Evolutionary conservation across 2,888 invertebrate genomes (phyloP).

Genomic region (Andrena praecox): DNA sequence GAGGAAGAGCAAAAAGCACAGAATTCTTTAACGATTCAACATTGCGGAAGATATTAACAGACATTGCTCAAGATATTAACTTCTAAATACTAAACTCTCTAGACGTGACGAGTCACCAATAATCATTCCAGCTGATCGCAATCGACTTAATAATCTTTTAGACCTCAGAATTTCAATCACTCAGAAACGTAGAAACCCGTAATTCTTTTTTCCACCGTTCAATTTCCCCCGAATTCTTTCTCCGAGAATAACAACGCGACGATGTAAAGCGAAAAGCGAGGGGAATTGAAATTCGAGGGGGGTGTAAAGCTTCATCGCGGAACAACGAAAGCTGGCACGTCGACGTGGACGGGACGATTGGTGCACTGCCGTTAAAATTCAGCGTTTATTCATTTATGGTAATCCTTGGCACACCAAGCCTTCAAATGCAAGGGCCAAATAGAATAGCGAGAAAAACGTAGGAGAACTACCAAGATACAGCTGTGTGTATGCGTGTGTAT

Average conservation of each 20-base stretch:
- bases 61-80: too few species aligned
- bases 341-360: conserved; percentile 30
- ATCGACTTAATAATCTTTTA: neutral
- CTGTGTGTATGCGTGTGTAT: neutral
- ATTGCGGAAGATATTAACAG: too few species aligned
- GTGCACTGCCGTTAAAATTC: conserved; percentile 33
- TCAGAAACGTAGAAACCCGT: neutral
- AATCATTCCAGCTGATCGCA: too few species aligned
- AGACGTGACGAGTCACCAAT: too few species aligned
- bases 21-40: too few species aligned
- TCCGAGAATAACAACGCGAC: conserved; percentile 2
- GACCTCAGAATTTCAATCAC: neutral
- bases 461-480: conserved; percentile 20
- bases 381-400: conserved; percentile 43
- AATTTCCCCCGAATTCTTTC: conserved; percentile 3
- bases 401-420: conserved; percentile 22
- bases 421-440: conserved; percentile 34
- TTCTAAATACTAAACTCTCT: too few species aligned
- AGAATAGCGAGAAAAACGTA: conserved; percentile 12
- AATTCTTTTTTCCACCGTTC: neutral
- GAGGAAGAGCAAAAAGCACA: too few species aligned
- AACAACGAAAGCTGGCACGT: conserved; percentile 32
- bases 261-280: conserved; percentile 15
- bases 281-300: conserved; percentile 29
- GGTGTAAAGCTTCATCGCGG: conserved; percentile 30